Percentiles rank a stretch among this genome's conserved stretches.
phyloP scores from a whole-genome alignment of 2,888 invertebrate genomes.

The Allygus modestus region DNA sequence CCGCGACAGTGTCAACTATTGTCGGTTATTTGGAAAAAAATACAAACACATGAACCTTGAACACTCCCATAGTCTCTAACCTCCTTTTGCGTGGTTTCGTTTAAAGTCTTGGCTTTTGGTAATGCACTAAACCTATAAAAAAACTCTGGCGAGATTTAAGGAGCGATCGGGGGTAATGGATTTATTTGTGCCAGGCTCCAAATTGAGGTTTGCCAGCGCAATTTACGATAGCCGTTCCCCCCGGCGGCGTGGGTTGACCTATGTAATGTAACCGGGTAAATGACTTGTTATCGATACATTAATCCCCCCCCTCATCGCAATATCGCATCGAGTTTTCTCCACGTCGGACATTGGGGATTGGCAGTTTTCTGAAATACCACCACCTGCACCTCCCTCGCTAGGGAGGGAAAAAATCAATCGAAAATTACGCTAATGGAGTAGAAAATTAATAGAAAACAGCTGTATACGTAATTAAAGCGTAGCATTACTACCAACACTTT shows the following conservation, averaged over 20 bases:
- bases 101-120: too few relatives aligned
- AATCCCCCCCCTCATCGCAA: not conserved
- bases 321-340: constrained; percentile 8
- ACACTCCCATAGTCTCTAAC: too few relatives aligned
- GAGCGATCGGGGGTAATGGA: constrained; percentile 8
- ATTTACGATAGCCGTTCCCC: not conserved
- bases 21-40: too few relatives aligned
- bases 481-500: too few relatives aligned
- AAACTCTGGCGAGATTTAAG: constrained; percentile 19
- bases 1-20: too few relatives aligned
- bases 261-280: constrained; percentile 12
- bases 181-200: constrained; percentile 24
- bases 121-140: not conserved
- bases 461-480: too few relatives aligned
- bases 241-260: not conserved
- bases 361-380: not conserved
- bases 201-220: not conserved
- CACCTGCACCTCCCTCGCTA: not conserved
- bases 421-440: too few relatives aligned
- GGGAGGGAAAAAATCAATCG: too few relatives aligned
- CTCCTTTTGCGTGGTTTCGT: too few relatives aligned
- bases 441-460: too few relatives aligned
- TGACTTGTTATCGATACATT: constrained; percentile 43
- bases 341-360: not conserved
- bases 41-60: too few relatives aligned